Conservation (phyloP, 1,140 invertebrate genomes). For the Ylistrum balloti region DNA sequence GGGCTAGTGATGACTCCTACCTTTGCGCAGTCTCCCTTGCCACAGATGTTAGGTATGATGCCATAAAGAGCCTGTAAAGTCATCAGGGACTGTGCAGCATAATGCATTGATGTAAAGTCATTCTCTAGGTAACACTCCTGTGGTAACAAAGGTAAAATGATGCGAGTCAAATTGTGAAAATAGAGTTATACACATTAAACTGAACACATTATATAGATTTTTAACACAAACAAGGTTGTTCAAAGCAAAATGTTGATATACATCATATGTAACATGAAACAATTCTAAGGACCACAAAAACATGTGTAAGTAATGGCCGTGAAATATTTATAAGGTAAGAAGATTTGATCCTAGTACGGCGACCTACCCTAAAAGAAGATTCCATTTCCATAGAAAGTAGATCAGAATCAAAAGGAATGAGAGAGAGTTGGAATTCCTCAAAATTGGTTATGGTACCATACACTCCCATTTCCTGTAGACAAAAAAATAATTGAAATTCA, state of each 20-base stretch:
- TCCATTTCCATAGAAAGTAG: conserved; percentile 95
- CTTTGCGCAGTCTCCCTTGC: conserved; percentile 93
- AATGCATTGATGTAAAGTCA: conserved; percentile 93
- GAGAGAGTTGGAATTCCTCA: conserved; percentile 93
- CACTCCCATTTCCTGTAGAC: conserved; percentile 89
- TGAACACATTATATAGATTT: too few species aligned
- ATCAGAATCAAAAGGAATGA: conserved; percentile 96
- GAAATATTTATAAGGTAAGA: too few species aligned
- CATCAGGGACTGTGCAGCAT: conserved; percentile 93
- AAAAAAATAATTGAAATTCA: too few species aligned
- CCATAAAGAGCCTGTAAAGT: conserved; percentile 94
- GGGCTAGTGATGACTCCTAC: too few species aligned
- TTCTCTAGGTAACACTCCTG: conserved; percentile 86
- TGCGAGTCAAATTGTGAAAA: too few species aligned
- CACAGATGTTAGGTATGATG: conserved; percentile 93
- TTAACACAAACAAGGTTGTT: too few species aligned
- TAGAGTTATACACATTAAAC: too few species aligned
- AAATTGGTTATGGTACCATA: conserved; percentile 90
- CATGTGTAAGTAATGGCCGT: too few species aligned
- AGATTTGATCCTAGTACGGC: too few species aligned
- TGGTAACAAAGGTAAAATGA: conserved; percentile 46
- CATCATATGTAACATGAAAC: too few species aligned
- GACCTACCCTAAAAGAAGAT: conserved; percentile 86
- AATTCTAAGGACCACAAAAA: too few species aligned
- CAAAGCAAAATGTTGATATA: too few species aligned